A percentile compares a stretch with the other conserved stretches of the same genome.
phyloP scores from a whole-genome alignment of 2,888 invertebrate genomes.

The Clunio marinus region DNA sequence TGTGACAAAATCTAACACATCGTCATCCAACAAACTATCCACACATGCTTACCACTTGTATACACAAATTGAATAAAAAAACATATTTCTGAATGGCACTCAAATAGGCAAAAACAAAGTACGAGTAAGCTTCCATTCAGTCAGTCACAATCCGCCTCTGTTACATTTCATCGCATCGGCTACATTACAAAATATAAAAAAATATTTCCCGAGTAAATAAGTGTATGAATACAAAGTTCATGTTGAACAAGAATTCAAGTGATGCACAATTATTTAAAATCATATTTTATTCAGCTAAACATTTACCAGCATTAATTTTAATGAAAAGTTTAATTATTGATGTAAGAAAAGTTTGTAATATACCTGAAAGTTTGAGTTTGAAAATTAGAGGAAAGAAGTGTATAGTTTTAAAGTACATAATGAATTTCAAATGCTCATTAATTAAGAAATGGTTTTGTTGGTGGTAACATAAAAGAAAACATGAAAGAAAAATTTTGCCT shows the following conservation, averaged over 20 bases:
- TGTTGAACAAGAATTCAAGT: constrained; percentile 7
- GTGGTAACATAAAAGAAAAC: too few species aligned
- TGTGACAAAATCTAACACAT: constrained; percentile 20
- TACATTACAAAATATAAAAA: constrained; percentile 27
- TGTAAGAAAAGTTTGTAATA: not conserved
- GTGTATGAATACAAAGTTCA: constrained; percentile 19
- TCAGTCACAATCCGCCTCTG: constrained; percentile 39
- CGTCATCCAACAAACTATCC: not conserved
- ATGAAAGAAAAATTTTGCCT: too few species aligned
- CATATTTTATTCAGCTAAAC: too few species aligned
- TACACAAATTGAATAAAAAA: not conserved
- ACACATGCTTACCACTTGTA: not conserved
- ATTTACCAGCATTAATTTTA: too few species aligned
- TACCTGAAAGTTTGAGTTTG: not conserved
- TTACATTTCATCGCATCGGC: constrained; percentile 37
- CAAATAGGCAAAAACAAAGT: constrained; percentile 32
- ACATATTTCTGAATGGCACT: constrained; percentile 35
- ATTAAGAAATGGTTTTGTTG: too few species aligned
- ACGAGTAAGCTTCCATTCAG: constrained; percentile 22
- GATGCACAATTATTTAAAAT: not conserved
- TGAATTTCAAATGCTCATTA: too few species aligned
- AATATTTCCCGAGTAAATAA: constrained; percentile 2
- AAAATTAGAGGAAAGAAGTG: too few species aligned
- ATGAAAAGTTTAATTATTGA: too few species aligned
- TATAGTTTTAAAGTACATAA: too few species aligned